A percentile compares a stretch with the other conserved stretches of the same genome.
phyloP scores from a whole-genome alignment of 2,113 vertebrate species.

The Bothrops jararaca region DNA sequence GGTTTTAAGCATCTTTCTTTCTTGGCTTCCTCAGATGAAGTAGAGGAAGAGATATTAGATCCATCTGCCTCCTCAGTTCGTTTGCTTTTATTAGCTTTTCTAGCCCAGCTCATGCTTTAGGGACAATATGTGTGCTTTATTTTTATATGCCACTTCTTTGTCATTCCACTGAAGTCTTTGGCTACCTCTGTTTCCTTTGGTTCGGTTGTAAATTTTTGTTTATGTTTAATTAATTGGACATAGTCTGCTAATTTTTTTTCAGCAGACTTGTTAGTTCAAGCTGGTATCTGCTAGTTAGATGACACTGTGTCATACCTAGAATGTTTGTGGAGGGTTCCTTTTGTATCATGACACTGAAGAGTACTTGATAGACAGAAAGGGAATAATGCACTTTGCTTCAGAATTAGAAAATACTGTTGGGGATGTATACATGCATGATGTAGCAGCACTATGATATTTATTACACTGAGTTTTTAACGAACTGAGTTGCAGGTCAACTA shows the following conservation, averaged over 20 bases:
- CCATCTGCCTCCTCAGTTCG: slow-evolving; percentile 79
- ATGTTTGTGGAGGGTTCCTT: slow-evolving; percentile 60
- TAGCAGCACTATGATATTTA: slow-evolving; percentile 84
- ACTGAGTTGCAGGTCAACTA: slow-evolving; percentile 73
- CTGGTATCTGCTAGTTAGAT: slow-evolving; percentile 56
- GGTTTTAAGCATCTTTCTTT: slow-evolving; percentile 72
- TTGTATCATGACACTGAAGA: slow-evolving; percentile 69
- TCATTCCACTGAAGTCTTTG: slow-evolving; percentile 89
- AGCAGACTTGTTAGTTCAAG: slow-evolving; percentile 50
- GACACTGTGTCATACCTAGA: slow-evolving; percentile 61
- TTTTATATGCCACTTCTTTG: slow-evolving; percentile 64
- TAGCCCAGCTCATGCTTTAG: slow-evolving; percentile 42
- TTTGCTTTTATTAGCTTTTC: slow-evolving; percentile 67
- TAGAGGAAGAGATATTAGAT: slow-evolving; percentile 82
- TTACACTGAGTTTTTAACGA: slow-evolving; percentile 79
- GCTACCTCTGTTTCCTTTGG: slow-evolving; percentile 80
- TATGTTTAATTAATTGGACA: slow-evolving; percentile 59
- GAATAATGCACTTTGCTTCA: slow-evolving; percentile 86
- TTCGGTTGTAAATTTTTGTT: slow-evolving; percentile 46
- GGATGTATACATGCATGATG: slow-evolving; percentile 81
- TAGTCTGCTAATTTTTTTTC: slow-evolving; percentile 60
- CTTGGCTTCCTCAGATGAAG: slow-evolving; percentile 65
- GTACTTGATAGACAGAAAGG: slow-evolving; percentile 67
- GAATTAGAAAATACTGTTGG: slow-evolving; percentile 77
- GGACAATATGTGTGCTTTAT: slow-evolving; percentile 65